These are phyloP conservation scores for Leptarthrus brevirostris DNA, from an alignment of 2,888 invertebrate genomes.

Conservation along the genomic window DNA sequence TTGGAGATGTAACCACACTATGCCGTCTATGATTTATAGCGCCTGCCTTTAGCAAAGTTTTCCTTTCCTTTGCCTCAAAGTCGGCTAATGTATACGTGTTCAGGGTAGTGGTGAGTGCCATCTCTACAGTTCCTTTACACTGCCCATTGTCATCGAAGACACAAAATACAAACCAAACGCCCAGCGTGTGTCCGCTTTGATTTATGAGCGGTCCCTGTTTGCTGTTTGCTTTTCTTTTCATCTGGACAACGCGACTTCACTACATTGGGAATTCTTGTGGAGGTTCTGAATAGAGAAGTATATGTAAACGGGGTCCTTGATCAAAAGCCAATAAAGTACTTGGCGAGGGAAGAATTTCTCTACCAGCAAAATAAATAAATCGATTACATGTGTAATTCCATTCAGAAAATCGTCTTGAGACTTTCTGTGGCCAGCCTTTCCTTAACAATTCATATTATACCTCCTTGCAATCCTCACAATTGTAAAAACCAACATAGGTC, in stretches of 20 bases:
- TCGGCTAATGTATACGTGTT: background rate
- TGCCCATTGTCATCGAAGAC: conserved; percentile 52
- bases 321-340: background rate
- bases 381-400: no score
- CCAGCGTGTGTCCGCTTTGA: conserved; percentile 53
- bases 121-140: conserved; percentile 34
- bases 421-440: no score
- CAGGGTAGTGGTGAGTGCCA: conserved; percentile 13
- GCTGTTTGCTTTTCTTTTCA: conserved; percentile 51
- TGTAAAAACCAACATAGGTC: no score
- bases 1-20: conserved; percentile 52
- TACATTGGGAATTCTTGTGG: background rate
- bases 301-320: background rate
- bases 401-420: no score
- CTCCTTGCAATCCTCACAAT: no score
- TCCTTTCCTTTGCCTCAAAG: background rate
- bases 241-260: conserved; percentile 44
- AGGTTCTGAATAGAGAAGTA: background rate
- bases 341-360: no score
- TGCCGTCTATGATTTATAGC: conserved; percentile 38
- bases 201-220: conserved; percentile 51
- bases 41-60: background rate
- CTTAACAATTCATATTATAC: no score
- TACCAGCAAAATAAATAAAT: no score
- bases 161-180: conserved; percentile 51